phyloP scores from a whole-genome alignment of 2,888 invertebrate genomes.

The Acanthopleura granulata region DNA sequence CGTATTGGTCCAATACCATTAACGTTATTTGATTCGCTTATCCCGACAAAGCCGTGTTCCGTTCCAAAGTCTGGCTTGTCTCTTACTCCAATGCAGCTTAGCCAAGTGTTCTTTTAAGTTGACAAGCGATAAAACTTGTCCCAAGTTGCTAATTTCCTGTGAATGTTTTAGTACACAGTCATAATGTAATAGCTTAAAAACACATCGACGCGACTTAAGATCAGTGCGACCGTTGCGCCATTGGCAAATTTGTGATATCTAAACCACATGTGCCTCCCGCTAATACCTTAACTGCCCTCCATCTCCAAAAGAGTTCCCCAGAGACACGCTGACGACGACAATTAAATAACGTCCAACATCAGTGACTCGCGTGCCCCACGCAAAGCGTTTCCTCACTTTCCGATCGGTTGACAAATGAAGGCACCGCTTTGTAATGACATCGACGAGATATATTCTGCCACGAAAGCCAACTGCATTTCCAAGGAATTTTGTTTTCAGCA shows the following conservation, averaged over 20 bases:
- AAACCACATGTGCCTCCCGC: background rate
- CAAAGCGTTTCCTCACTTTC: background rate
- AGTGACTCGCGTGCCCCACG: slow-evolving; percentile 6
- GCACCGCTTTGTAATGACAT: background rate
- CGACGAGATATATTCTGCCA: background rate
- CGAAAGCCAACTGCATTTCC: background rate
- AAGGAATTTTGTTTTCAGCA: background rate
- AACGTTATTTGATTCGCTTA: background rate
- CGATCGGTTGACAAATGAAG: slow-evolving; percentile 1
- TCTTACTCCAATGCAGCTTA: background rate
- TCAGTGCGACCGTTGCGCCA: background rate
- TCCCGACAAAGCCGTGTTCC: slow-evolving; percentile 12
- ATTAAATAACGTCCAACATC: slow-evolving; percentile 7
- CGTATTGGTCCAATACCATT: slow-evolving; percentile 18
- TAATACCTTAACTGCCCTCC: slow-evolving; percentile 11
- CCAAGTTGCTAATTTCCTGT: slow-evolving; percentile 18
- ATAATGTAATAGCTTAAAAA: slow-evolving; percentile 10
- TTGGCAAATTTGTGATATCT: background rate
- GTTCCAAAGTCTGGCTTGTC: background rate
- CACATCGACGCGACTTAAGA: background rate
- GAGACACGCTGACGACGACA: background rate
- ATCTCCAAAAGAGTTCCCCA: background rate
- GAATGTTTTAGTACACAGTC: background rate
- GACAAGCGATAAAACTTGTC: slow-evolving; percentile 9
- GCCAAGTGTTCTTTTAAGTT: slow-evolving; percentile 11